phyloP scores from a whole-genome alignment of 2,888 invertebrate genomes.

The Julus scanicus region DNA sequence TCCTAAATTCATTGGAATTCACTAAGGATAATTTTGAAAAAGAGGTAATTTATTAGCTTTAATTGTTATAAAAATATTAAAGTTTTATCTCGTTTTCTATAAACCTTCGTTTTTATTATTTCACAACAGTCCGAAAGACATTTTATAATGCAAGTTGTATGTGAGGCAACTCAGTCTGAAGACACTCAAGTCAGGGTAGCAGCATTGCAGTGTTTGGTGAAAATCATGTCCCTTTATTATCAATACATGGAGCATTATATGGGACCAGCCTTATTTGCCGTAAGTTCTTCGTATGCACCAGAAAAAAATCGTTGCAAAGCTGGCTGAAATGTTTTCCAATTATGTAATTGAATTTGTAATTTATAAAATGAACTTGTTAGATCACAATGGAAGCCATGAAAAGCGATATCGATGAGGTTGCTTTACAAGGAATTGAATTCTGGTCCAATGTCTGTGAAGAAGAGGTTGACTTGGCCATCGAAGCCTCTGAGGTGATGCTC shows the following conservation, averaged over 20 bases:
- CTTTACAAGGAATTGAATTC: conserved; percentile 98
- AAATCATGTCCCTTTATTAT: conserved; percentile 98
- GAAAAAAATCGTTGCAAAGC: background rate
- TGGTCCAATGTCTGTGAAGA: conserved; percentile 99
- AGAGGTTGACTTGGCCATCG: conserved; percentile 94
- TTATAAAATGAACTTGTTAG: conserved; percentile 65
- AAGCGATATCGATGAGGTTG: conserved; percentile 93
- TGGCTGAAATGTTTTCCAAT: background rate
- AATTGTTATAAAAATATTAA: background rate
- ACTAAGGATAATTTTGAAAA: conserved; percentile 98
- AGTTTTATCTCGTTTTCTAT: background rate
- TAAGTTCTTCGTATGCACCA: conserved; percentile 63
- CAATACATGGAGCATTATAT: conserved; percentile 99
- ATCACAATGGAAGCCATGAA: conserved; percentile 99
- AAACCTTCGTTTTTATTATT: background rate
- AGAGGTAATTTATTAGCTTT: conserved; percentile 71
- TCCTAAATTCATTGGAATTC: conserved; percentile 97
- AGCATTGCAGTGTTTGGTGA: conserved; percentile 96
- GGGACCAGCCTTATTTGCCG: conserved; percentile 96
- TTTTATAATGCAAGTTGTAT: conserved; percentile 99
- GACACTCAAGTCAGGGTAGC: conserved; percentile 95
- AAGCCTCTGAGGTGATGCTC: conserved; percentile 79
- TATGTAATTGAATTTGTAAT: conserved; percentile 24
- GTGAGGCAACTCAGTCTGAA: conserved; percentile 95
- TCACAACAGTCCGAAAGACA: conserved; percentile 82